A percentile compares a stretch with the other conserved stretches of the same genome.
Evolutionary conservation across 2,888 invertebrate genomes (phyloP).

Genomic region (Anoplius nigerrimus): DNA sequence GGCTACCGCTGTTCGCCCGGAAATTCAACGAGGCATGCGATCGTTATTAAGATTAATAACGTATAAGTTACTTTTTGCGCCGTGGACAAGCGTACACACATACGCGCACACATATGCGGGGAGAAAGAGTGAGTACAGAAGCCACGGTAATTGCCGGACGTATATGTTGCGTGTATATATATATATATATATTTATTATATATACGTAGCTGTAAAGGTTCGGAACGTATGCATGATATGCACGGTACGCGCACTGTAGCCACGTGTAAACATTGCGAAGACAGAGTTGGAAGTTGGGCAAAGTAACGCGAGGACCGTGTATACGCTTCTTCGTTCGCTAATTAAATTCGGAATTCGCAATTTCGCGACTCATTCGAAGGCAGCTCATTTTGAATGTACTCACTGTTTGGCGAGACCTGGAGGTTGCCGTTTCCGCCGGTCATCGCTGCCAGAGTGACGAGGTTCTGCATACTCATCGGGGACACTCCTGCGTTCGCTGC

Average conservation of each 20-base stretch:
- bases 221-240: too few relatives aligned
- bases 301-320: too few relatives aligned
- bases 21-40: constrained; percentile 33
- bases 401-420: constrained; percentile 77
- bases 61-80: constrained; percentile 13
- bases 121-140: too few relatives aligned
- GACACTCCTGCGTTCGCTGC: constrained; percentile 74
- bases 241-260: too few relatives aligned
- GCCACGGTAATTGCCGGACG: too few relatives aligned
- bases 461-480: constrained; percentile 92
- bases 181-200: too few relatives aligned
- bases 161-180: too few relatives aligned
- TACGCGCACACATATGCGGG: neutral
- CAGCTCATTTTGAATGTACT: constrained; percentile 53
- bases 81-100: too few relatives aligned
- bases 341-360: constrained; percentile 6
- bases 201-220: too few relatives aligned
- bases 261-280: too few relatives aligned
- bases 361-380: constrained; percentile 21
- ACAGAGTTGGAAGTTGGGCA: too few relatives aligned
- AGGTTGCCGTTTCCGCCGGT: constrained; percentile 77
- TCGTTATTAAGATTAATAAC: constrained; percentile 25
- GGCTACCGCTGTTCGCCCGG: constrained; percentile 16
- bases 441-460: constrained; percentile 92
- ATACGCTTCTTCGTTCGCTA: neutral